These are phyloP conservation scores for Chitala chitala DNA, from an alignment of 2,113 vertebrate genomes.

Conservation along the genomic window DNA sequence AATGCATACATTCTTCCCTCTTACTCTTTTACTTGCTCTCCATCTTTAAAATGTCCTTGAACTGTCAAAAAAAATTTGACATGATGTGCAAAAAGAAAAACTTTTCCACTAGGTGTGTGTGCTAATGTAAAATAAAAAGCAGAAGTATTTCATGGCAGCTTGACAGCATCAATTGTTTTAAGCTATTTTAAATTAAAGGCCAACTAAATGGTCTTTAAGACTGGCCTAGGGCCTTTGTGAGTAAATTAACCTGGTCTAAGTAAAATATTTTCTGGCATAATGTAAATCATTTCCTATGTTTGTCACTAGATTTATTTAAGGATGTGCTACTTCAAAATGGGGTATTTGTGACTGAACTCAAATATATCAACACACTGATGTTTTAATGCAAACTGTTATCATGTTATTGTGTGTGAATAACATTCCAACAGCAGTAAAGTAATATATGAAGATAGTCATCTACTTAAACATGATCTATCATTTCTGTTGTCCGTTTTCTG, in stretches of 20 bases:
- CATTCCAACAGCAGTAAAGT: not conserved
- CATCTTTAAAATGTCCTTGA: conserved; percentile 1
- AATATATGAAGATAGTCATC: too few species aligned
- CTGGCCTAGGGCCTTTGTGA: not conserved
- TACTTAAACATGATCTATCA: too few species aligned
- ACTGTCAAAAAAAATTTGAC: not conserved
- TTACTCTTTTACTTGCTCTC: not conserved
- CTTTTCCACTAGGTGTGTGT: too few species aligned
- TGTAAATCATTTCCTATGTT: not conserved
- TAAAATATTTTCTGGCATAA: not conserved
- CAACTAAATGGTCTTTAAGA: not conserved
- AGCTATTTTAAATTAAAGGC: not conserved
- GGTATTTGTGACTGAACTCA: not conserved
- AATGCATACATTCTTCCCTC: too few species aligned
- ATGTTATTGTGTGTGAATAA: not conserved
- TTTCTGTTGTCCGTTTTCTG: too few species aligned
- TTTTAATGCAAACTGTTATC: not conserved
- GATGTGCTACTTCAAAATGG: not conserved
- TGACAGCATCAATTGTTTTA: not conserved
- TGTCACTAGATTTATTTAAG: not conserved
- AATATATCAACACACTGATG: not conserved
- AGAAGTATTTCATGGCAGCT: not conserved
- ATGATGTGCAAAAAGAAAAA: not conserved
- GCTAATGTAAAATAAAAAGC: not conserved
- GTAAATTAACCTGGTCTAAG: not conserved